phyloP scores from a whole-genome alignment of 92 coral and sea anemone species.

The Actinernus sp. region DNA sequence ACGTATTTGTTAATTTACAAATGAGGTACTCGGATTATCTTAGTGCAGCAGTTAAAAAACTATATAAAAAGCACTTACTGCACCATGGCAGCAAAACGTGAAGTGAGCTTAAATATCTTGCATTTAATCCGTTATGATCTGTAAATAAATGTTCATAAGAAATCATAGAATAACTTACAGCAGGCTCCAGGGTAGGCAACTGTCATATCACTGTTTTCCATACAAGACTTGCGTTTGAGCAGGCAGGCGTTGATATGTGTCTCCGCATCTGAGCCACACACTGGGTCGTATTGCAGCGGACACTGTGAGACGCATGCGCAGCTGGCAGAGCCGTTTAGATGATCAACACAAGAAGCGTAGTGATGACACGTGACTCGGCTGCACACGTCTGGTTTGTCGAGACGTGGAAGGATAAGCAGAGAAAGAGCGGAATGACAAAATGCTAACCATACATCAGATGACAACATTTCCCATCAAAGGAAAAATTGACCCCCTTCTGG shows the following conservation, averaged over 20 bases:
- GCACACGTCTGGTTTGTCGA: conserved; percentile 48
- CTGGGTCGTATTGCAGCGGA: conserved; percentile 50
- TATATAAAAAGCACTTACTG: too few relatives aligned
- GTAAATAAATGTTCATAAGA: not conserved
- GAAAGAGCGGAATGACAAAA: conserved; percentile 1
- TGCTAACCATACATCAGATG: not conserved
- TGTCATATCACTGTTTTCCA: conserved; percentile 21
- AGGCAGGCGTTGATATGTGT: conserved; percentile 65
- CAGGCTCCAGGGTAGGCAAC: conserved; percentile 63
- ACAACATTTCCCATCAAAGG: not conserved
- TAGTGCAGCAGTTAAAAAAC: too few relatives aligned
- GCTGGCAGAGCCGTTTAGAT: conserved; percentile 60
- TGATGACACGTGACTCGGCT: conserved; percentile 52
- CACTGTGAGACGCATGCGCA: conserved; percentile 60
- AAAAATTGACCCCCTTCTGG: too few relatives aligned
- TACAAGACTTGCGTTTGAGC: conserved; percentile 56
- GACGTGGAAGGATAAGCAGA: not conserved
- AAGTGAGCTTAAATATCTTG: too few relatives aligned
- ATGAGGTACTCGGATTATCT: too few relatives aligned
- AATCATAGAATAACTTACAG: conserved; percentile 52
- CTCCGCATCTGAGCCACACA: conserved; percentile 63
- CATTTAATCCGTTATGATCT: too few relatives aligned
- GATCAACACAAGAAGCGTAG: conserved; percentile 50
- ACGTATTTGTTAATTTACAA: too few relatives aligned
- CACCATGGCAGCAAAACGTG: too few relatives aligned